A percentile compares a stretch with the other conserved stretches of the same genome.
Evolutionary conservation across 2,113 vertebrate genomes (phyloP).

Genomic region (Bungarus multicinctus): DNA sequence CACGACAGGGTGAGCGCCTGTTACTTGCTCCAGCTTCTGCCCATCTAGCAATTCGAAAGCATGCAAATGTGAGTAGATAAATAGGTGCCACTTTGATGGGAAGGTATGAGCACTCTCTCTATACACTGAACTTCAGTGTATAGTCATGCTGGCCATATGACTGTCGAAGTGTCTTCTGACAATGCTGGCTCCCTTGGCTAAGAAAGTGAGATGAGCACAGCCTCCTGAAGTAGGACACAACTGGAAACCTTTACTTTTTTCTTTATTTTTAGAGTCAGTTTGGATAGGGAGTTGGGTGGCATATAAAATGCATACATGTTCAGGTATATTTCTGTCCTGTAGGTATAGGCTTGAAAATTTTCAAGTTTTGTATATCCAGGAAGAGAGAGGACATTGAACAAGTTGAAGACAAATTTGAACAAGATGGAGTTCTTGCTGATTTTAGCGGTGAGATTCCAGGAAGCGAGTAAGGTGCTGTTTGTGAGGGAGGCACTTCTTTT

Average conservation of each 20-base stretch:
- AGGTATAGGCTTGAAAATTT: background rate
- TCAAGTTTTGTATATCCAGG: background rate
- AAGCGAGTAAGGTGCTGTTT: background rate
- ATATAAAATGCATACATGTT: background rate
- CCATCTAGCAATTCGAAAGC: background rate
- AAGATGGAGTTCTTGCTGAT: background rate
- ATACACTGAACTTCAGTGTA: background rate
- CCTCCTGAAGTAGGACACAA: background rate
- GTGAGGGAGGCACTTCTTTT: background rate
- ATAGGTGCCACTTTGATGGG: background rate
- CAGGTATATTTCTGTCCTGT: background rate
- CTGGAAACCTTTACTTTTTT: too few species aligned
- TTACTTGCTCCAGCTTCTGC: background rate
- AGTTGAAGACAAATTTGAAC: background rate
- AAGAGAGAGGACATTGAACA: background rate
- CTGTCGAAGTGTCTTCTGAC: background rate
- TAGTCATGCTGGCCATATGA: background rate
- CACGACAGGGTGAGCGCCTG: background rate
- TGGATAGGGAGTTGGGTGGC: background rate
- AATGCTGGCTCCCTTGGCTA: background rate
- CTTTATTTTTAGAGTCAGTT: background rate
- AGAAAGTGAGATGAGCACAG: background rate
- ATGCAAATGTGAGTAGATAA: background rate
- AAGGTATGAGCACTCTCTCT: background rate
- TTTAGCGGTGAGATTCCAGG: background rate